phyloP scores from a whole-genome alignment of 1,140 invertebrate genomes.

The Hydropsyche tenuis region DNA sequence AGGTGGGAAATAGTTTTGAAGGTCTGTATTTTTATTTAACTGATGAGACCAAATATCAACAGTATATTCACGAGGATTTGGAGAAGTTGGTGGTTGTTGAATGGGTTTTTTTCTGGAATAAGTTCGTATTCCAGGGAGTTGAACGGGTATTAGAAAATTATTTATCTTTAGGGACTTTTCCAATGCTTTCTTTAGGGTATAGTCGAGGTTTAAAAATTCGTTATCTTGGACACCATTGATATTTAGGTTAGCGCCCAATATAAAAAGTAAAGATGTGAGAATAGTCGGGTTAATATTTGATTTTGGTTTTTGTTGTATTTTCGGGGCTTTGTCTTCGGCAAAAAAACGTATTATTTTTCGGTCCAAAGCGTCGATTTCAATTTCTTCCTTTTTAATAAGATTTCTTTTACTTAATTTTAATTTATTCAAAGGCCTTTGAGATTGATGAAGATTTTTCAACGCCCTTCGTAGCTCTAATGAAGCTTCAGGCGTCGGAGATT shows the following conservation, averaged over 20 bases:
- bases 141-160: neutral
- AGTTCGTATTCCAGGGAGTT: constrained; percentile 37
- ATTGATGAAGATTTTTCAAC: no score
- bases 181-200: no score
- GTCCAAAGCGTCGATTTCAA: neutral
- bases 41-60: neutral
- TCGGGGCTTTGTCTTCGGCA: neutral
- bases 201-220: neutral
- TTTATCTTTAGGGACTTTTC: no score
- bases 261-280: constrained; percentile 26
- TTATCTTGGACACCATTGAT: constrained; percentile 1
- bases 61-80: neutral
- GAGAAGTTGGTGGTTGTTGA: neutral
- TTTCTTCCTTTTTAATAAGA: no score
- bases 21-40: neutral
- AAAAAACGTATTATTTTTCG: neutral
- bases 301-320: neutral
- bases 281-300: constrained; percentile 25
- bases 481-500: no score
- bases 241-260: constrained; percentile 35
- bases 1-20: constrained; percentile 10
- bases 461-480: no score
- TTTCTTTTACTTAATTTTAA: no score
- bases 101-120: constrained; percentile 43
- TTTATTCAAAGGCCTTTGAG: no score